phyloP scores from a whole-genome alignment of 2,797 vertebrate genomes.

The Eulemur coronatus region DNA sequence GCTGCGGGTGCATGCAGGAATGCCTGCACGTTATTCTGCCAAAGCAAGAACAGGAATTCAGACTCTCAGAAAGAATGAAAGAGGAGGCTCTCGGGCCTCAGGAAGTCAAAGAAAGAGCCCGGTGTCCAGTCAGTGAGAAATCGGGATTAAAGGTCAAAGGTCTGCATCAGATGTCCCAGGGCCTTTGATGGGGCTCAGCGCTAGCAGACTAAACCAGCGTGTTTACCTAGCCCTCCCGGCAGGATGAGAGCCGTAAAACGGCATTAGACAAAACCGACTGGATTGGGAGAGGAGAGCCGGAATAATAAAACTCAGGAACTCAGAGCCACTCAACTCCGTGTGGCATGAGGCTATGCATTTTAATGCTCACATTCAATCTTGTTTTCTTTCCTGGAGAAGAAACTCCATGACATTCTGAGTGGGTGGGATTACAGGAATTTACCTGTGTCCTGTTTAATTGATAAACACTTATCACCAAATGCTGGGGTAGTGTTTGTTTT shows the following conservation, averaged over 20 bases:
- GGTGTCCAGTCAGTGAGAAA: not conserved
- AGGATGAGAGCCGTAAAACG: not conserved
- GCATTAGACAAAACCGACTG: not conserved
- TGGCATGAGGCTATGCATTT: fast-evolving
- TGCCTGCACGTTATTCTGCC: not conserved
- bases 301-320: not conserved
- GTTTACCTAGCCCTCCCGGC: not conserved
- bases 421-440: not conserved
- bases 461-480: not conserved
- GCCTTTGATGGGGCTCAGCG: not conserved
- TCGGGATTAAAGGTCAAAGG: slow-evolving; percentile 53
- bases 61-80: not conserved
- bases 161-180: slow-evolving; percentile 19
- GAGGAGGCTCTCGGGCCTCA: not conserved
- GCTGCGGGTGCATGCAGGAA: not conserved
- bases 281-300: not conserved
- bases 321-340: fast-evolving
- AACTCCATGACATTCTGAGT: fast-evolving
- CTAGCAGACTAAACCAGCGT: not conserved
- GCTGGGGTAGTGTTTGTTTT: not conserved
- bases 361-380: fast-evolving
- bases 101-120: slow-evolving; percentile 18
- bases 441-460: not conserved
- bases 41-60: not conserved
- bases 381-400: not conserved